These are phyloP conservation scores for Sminthurides aquaticus DNA, from an alignment of 2,888 invertebrate genomes.

Conservation along the genomic window DNA sequence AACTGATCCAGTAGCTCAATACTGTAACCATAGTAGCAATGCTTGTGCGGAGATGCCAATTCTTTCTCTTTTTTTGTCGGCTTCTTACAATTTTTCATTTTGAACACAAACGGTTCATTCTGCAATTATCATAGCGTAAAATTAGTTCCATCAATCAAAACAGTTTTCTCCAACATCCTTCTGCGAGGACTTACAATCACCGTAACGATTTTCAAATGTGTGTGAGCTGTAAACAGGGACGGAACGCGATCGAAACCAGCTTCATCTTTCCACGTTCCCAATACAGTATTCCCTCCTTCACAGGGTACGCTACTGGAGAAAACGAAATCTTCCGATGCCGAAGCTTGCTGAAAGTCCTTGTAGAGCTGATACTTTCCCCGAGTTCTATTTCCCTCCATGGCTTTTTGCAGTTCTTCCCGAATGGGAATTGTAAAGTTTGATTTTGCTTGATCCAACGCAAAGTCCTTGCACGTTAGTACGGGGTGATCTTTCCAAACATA, in stretches of 20 bases:
- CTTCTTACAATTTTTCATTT: conserved; percentile 10
- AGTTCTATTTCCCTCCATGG: background rate
- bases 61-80: background rate
- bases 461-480: background rate
- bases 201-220: background rate
- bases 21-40: conserved; percentile 66
- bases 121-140: background rate
- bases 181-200: background rate
- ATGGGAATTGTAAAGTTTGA: background rate
- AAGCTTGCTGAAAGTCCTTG: background rate
- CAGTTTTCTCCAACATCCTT: background rate
- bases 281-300: too few relatives aligned
- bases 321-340: background rate
- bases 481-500: background rate
- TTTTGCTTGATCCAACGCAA: background rate
- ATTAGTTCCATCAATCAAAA: too few relatives aligned
- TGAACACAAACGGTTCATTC: conserved; percentile 19
- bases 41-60: background rate
- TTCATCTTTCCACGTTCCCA: too few relatives aligned
- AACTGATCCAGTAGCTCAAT: conserved; percentile 87
- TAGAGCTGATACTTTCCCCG: too few relatives aligned
- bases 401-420: background rate
- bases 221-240: too few relatives aligned
- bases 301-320: too few relatives aligned
- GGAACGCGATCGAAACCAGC: too few relatives aligned